phyloP scores from a whole-genome alignment of 2,113 vertebrate genomes.

The Hippolais icterina region DNA sequence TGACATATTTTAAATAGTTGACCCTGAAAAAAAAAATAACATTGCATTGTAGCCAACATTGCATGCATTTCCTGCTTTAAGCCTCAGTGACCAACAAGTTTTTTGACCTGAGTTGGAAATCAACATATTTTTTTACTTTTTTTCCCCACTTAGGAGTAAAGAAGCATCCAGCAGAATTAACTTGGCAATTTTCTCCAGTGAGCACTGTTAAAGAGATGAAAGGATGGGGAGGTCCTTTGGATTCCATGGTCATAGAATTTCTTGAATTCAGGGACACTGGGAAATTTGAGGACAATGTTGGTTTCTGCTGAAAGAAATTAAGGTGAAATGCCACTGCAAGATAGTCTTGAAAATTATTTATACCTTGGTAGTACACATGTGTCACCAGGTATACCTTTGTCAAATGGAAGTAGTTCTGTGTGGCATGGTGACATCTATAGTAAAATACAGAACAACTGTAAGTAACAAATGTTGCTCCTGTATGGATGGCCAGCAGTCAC shows the following conservation, averaged over 20 bases:
- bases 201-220: background rate
- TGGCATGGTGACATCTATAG: fast-evolving
- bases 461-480: background rate
- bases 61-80: background rate
- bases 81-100: background rate
- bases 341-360: background rate
- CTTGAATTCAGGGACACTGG: background rate
- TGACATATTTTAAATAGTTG: background rate
- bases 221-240: background rate
- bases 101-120: background rate
- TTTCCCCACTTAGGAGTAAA: background rate
- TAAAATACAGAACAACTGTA: background rate
- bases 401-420: background rate
- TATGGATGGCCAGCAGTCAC: background rate
- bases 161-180: background rate
- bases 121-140: background rate
- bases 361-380: background rate
- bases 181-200: background rate
- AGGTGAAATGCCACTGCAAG: background rate
- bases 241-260: background rate
- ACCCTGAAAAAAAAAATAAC: background rate
- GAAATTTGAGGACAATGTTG: background rate
- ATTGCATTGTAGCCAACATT: background rate
- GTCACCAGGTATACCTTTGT: background rate
- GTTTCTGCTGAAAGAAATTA: background rate